Conservation (phyloP, 2,113 vertebrate genomes). For the Archilochus colubris region DNA sequence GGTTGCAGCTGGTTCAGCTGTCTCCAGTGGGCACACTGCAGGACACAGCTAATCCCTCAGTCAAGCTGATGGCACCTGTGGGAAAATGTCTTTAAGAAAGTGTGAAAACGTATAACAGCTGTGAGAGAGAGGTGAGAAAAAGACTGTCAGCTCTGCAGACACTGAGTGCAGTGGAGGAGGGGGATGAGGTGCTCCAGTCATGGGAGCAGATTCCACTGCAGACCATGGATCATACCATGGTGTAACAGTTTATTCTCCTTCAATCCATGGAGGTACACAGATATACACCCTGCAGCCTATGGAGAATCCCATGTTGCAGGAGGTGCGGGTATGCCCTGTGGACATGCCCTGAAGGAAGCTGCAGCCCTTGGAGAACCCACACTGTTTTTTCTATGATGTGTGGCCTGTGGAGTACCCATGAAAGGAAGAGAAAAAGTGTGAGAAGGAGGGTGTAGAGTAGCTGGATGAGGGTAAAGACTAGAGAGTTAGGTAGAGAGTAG, state of each 20-base stretch:
- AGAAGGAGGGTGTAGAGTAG: neutral
- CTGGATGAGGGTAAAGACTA: no score
- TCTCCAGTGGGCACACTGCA: neutral
- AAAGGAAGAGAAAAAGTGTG: neutral
- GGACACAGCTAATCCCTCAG: neutral
- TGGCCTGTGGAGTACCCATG: fast-evolving
- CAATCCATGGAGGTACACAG: neutral
- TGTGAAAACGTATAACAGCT: neutral
- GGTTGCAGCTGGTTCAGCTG: neutral
- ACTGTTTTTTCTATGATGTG: neutral
- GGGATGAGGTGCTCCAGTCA: fast-evolving
- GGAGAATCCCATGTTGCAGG: neutral
- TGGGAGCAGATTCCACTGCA: neutral
- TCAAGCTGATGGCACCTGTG: neutral
- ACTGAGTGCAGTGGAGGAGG: neutral
- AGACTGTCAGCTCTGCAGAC: fast-evolving
- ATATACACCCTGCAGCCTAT: neutral
- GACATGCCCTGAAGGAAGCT: neutral
- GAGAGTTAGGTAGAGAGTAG: neutral
- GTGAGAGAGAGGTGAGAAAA: neutral
- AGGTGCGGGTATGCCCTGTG: neutral
- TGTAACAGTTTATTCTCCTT: neutral
- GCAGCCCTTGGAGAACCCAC: neutral
- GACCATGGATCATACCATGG: fast-evolving
- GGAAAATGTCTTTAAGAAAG: neutral